Percentiles rank a stretch among this genome's conserved stretches.
These are phyloP conservation scores for Ceratina calcarata DNA, from an alignment of 1,140 invertebrate genomes.

Conservation along the genomic window DNA sequence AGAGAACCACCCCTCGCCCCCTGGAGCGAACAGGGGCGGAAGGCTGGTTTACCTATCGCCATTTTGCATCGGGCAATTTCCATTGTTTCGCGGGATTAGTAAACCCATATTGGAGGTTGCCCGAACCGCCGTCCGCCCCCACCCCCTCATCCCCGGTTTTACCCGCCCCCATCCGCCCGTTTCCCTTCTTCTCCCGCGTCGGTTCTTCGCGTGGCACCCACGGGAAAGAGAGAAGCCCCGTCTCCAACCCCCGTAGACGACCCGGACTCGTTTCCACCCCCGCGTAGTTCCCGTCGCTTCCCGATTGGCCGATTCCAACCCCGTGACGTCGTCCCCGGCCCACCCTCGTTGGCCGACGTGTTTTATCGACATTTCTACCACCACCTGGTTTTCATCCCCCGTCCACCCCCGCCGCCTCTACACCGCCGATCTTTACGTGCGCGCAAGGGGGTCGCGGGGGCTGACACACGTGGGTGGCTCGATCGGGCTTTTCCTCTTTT, in stretches of 20 bases:
- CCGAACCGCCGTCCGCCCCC: conserved; percentile 63
- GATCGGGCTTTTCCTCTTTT: conserved; percentile 28
- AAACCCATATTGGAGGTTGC: conserved; percentile 73
- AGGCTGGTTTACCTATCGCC: conserved; percentile 65
- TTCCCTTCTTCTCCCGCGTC: conserved; percentile 39
- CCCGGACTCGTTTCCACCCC: conserved; percentile 66
- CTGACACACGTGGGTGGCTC: conserved; percentile 47
- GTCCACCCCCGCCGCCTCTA: not conserved
- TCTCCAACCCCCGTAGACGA: conserved; percentile 52
- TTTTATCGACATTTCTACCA: conserved; percentile 79
- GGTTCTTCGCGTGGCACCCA: conserved; percentile 38
- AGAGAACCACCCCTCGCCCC: too few relatives aligned
- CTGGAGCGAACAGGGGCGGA: not conserved
- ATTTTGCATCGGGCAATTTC: conserved; percentile 72
- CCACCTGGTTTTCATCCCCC: conserved; percentile 41
- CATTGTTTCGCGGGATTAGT: conserved; percentile 76
- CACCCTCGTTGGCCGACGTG: conserved; percentile 76
- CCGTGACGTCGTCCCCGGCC: conserved; percentile 74
- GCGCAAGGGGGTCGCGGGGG: conserved; percentile 43
- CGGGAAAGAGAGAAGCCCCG: conserved; percentile 75
- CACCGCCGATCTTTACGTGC: conserved; percentile 5
- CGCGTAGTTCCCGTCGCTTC: conserved; percentile 69
- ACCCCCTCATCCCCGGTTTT: conserved; percentile 5
- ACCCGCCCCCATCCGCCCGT: not conserved
- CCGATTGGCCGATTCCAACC: conserved; percentile 75